These are phyloP conservation scores for Acanthosepion pharaonis DNA, from an alignment of 2,888 invertebrate species.

Conservation along the genomic window DNA sequence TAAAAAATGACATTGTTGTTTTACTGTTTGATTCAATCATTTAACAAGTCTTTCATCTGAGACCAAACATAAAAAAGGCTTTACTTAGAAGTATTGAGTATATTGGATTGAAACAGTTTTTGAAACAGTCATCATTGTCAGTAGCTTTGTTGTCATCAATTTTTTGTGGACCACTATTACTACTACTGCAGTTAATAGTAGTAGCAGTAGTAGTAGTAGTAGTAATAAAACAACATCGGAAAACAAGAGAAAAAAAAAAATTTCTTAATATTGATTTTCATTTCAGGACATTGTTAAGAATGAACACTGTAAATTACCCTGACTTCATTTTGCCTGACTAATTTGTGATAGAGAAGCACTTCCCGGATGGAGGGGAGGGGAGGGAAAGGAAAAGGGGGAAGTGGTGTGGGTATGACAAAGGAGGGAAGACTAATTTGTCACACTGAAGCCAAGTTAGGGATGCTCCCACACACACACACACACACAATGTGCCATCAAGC, in stretches of 20 bases:
- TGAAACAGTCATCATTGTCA: too few relatives aligned
- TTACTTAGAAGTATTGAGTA: too few relatives aligned
- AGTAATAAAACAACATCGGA: not conserved
- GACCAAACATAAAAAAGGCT: too few relatives aligned
- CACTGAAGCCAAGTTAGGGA: not conserved
- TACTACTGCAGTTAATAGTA: too few relatives aligned
- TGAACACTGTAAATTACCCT: not conserved
- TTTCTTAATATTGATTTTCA: conserved; percentile 12
- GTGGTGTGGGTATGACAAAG: too few relatives aligned
- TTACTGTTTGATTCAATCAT: too few relatives aligned
- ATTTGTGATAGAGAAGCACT: conserved; percentile 3
- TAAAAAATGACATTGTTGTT: too few relatives aligned
- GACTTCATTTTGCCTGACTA: conserved; percentile 33
- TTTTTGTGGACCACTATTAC: too few relatives aligned
- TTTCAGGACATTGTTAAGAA: conserved; percentile 1
- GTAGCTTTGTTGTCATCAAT: too few relatives aligned
- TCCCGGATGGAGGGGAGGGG: not conserved
- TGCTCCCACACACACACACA: not conserved
- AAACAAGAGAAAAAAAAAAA: not conserved
- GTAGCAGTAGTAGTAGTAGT: not conserved
- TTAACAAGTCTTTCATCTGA: too few relatives aligned
- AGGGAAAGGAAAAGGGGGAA: not conserved
- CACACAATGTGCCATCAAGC: not conserved
- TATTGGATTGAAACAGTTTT: too few relatives aligned
- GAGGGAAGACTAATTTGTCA: too few relatives aligned